Evolutionary conservation across 2,113 vertebrate genomes (phyloP).

Genomic region (Grallaria varia): DNA sequence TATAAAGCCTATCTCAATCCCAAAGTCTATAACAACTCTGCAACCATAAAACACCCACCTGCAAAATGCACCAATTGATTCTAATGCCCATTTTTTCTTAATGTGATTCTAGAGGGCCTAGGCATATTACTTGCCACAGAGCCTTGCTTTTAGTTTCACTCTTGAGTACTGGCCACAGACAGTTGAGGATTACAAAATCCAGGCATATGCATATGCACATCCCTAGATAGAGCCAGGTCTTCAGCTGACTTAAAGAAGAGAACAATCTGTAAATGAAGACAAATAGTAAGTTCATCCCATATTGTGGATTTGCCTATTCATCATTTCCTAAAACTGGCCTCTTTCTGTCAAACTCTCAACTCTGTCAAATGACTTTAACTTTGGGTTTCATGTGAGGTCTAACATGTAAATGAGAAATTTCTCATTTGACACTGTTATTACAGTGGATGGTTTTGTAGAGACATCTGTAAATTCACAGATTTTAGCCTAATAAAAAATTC

Average conservation of each 20-base stretch:
- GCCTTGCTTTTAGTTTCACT: background rate
- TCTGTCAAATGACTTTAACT: background rate
- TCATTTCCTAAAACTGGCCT: background rate
- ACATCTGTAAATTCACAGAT: background rate
- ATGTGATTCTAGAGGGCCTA: background rate
- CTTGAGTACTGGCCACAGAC: background rate
- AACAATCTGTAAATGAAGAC: background rate
- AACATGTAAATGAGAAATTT: background rate
- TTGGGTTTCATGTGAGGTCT: background rate
- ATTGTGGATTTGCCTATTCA: background rate
- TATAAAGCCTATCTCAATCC: background rate
- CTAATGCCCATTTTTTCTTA: background rate
- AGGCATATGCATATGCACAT: background rate
- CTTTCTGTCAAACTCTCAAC: background rate
- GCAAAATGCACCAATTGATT: background rate
- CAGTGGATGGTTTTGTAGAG: background rate
- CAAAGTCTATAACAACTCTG: background rate
- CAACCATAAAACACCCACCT: background rate
- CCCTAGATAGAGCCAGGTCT: background rate
- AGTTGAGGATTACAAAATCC: background rate
- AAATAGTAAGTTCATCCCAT: background rate
- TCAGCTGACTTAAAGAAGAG: background rate
- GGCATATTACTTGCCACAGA: background rate
- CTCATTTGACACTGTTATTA: background rate
- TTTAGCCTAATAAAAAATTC: background rate